Base-by-base conservation (phyloP, 2,888 invertebrate species). In the Proisotoma minuta region DNA sequence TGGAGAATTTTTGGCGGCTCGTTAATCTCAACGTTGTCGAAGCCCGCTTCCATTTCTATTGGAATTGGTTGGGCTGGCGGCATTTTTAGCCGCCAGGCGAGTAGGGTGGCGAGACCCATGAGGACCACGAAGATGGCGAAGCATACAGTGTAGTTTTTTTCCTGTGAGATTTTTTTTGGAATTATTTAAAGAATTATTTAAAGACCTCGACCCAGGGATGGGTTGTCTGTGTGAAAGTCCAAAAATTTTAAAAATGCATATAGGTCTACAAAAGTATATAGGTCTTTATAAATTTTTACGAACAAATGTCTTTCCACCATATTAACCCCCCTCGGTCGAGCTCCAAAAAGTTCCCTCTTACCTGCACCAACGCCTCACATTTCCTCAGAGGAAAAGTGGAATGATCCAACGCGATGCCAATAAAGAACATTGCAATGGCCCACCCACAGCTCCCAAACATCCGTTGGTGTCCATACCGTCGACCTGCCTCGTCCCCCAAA, bases 391-490 rank as follows among this genome's bases (percentile, higher is more conserved):
- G 98, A 0, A 94, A 88, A 22, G 95, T 95, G 61, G 96, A 95
- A 78, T 97, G 94, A 80, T 99, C 98, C 65, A 99, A 81, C 1
- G 91, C 94, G 74, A 95, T 93, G 63, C 93, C 94, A 63, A 99
- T 95, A 77, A 98, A 88, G 80, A 99, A 98, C 98, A 99, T 99
- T 50, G 98, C 91, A 73, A 98, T 81, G 27, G 95, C 98, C 98
- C 98, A 99, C 49, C 98, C 98, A 60, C 97, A 82, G 20, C 95
- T 96, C 1, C 96, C 96, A 77, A 96, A 98, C 93, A 99, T 96
- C 73, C 98, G 85, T 80, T 98, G 98, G 75, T 94, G 90, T 0
- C 97, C 97, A 78, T 98, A 93, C 73, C 88, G 82, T 66, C 81
- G 80, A 2, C 78, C 77, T 15, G 75, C 73, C 62, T 81, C 91